Evolutionary conservation across 2,797 vertebrate species (phyloP).

Genomic region (Astyanax mexicanus): DNA sequence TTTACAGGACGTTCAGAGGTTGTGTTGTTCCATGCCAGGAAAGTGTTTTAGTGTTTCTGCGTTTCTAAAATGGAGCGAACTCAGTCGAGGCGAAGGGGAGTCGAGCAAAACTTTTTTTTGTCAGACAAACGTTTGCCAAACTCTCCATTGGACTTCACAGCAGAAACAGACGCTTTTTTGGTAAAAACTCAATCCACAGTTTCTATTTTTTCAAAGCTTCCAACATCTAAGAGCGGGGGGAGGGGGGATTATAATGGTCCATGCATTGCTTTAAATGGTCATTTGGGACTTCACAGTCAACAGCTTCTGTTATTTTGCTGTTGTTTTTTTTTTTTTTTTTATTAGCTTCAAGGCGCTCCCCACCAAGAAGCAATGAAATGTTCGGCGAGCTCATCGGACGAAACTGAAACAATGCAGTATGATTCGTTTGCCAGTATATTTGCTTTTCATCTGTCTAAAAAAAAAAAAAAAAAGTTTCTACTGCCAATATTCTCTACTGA

Average conservation of each 20-base stretch:
- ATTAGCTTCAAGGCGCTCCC: not conserved
- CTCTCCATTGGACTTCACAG: not conserved
- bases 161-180: not conserved
- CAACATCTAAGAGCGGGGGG: not conserved
- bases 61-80: not conserved
- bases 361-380: not conserved
- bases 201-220: not conserved
- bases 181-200: not conserved
- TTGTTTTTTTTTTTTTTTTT: not conserved
- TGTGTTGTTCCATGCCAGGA: conserved; percentile 8
- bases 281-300: not conserved
- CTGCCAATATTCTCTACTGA: not conserved
- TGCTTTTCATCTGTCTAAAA: not conserved
- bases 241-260: not conserved
- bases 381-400: not conserved
- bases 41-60: not conserved
- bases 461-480: too few relatives aligned
- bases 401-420: not conserved
- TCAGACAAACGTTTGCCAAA: not conserved
- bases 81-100: not conserved
- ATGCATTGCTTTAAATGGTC: not conserved
- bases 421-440: not conserved
- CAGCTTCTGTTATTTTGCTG: not conserved
- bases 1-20: conserved; percentile 13
- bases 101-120: not conserved